These are phyloP conservation scores for Sanderia malayensis DNA, from an alignment of 30 jellyfish, hydroid and myxozoan species.

Conservation along the genomic window DNA sequence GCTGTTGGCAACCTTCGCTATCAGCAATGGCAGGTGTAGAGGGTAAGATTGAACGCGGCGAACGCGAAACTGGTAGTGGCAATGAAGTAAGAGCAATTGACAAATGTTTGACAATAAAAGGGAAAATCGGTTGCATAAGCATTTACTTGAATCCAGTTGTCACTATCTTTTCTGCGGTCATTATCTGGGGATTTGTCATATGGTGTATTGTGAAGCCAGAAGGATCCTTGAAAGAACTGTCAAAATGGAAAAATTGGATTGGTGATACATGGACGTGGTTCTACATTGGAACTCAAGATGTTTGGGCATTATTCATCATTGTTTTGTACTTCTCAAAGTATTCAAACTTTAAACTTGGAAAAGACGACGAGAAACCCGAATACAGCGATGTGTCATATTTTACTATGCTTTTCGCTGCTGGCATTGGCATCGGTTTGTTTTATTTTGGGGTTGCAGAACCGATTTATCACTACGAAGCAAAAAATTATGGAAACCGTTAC, in stretches of 20 bases:
- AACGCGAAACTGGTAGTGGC: not conserved
- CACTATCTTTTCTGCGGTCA: slow-evolving; percentile 68
- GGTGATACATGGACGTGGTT: slow-evolving; percentile 92
- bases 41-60: slow-evolving; percentile 21
- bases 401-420: slow-evolving; percentile 93
- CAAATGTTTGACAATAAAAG: slow-evolving; percentile 63
- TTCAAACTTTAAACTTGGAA: slow-evolving; percentile 71
- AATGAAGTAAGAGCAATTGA: slow-evolving; percentile 15
- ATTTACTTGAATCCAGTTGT: slow-evolving; percentile 79
- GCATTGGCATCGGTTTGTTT: slow-evolving; percentile 88
- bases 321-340: slow-evolving; percentile 74
- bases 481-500: slow-evolving; percentile 54
- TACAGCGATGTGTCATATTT: slow-evolving; percentile 75
- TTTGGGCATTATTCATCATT: slow-evolving; percentile 73
- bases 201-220: slow-evolving; percentile 64
- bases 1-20: not conserved
- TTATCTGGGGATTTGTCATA: slow-evolving; percentile 79
- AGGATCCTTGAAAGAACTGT: slow-evolving; percentile 38
- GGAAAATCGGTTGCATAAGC: slow-evolving; percentile 44
- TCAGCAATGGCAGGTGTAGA: not conserved
- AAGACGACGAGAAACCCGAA: slow-evolving; percentile 88
- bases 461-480: slow-evolving; percentile 54
- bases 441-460: slow-evolving; percentile 95
- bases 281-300: slow-evolving; percentile 82
- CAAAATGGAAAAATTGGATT: slow-evolving; percentile 66